phyloP scores from a whole-genome alignment of 2,888 invertebrate species.

The Cheilosia vulpina region DNA sequence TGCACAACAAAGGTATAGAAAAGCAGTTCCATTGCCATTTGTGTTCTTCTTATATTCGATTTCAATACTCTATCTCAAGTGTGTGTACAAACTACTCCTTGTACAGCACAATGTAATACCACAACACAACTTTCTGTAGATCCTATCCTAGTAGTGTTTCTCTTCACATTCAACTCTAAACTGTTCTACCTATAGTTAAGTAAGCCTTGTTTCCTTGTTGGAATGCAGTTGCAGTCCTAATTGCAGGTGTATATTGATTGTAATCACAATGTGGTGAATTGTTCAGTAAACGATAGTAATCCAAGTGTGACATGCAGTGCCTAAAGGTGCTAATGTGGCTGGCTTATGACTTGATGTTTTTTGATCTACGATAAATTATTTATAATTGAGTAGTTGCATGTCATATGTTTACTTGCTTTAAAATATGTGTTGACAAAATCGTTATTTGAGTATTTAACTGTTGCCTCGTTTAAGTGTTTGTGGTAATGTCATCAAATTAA shows the following conservation, averaged over 20 bases:
- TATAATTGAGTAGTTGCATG: conserved; percentile 64
- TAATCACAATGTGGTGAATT: conserved; percentile 45
- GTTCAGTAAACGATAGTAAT: conserved; percentile 53
- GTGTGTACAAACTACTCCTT: conserved; percentile 14
- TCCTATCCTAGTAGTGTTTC: not conserved
- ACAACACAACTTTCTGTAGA: conserved; percentile 18
- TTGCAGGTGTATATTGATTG: conserved; percentile 52
- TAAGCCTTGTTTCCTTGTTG: conserved; percentile 37
- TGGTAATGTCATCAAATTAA: not conserved
- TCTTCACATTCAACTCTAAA: not conserved
- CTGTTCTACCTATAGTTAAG: conserved; percentile 4
- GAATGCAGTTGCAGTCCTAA: conserved; percentile 42
- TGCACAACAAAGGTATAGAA: conserved; percentile 93
- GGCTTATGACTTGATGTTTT: conserved; percentile 28
- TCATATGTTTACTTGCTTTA: conserved; percentile 1
- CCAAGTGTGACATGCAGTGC: conserved; percentile 49
- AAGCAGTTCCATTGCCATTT: conserved; percentile 22
- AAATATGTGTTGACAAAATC: conserved; percentile 17
- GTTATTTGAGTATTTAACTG: not conserved
- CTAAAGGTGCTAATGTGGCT: conserved; percentile 40
- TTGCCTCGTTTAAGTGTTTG: not conserved
- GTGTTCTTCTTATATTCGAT: conserved; percentile 18
- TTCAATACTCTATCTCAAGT: conserved; percentile 28
- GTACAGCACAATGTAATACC: conserved; percentile 50
- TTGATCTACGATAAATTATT: conserved; percentile 22